These are phyloP conservation scores for Vulpes lagopus DNA, from an alignment of 2,113 vertebrate species.

Conservation along the genomic window DNA sequence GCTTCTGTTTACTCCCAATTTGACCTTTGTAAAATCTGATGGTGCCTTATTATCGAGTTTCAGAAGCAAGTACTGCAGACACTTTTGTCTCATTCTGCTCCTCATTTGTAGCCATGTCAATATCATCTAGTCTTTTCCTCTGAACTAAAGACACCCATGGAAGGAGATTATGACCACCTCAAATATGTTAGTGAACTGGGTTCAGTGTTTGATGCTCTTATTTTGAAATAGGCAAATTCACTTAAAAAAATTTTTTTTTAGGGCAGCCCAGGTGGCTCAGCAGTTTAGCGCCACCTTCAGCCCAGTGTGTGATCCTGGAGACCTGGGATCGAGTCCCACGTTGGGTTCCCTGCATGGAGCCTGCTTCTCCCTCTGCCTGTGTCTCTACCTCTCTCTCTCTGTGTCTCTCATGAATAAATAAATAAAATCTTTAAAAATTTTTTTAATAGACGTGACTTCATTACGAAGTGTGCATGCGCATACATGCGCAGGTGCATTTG, in stretches of 20 bases:
- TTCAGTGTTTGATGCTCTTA: not conserved
- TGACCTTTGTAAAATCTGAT: not conserved
- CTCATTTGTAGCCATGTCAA: not conserved
- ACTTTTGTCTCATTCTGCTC: not conserved
- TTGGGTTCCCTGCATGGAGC: too few relatives aligned
- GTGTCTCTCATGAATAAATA: too few relatives aligned
- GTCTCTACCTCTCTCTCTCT: too few relatives aligned
- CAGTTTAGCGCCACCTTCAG: too few relatives aligned
- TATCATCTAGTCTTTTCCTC: not conserved
- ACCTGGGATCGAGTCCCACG: too few relatives aligned
- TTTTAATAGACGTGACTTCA: not conserved
- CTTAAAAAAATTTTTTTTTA: not conserved
- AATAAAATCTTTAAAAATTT: not conserved
- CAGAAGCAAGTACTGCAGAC: not conserved
- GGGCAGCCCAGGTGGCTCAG: too few relatives aligned
- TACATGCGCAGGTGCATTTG: fast-evolving
- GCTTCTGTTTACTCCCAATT: not conserved
- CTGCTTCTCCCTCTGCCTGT: too few relatives aligned
- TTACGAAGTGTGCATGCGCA: not conserved
- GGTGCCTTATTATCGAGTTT: conserved; percentile 14
- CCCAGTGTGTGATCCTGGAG: too few relatives aligned
- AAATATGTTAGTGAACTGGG: too few relatives aligned
- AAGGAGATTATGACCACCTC: not conserved
- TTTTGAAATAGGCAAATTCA: not conserved
- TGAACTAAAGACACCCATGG: not conserved